Conservation (phyloP, 2,888 invertebrate species). For the Agrotis segetum region DNA sequence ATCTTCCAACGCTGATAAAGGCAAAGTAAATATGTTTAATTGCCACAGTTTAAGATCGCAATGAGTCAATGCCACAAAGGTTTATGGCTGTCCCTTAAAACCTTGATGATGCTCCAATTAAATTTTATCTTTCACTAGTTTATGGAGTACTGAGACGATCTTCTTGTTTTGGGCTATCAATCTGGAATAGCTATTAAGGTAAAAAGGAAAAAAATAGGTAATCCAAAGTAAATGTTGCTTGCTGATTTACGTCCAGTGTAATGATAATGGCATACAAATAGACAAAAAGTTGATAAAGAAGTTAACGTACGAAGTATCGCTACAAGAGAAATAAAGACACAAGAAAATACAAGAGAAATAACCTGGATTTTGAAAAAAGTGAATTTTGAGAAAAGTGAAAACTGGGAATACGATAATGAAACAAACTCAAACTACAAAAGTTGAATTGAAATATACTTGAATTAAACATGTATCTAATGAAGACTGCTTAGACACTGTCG, state of each 20-base stretch:
- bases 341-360: too few relatives aligned
- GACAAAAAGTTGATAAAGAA: background rate
- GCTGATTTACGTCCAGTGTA: background rate
- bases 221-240: background rate
- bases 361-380: too few relatives aligned
- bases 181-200: slow-evolving; percentile 3
- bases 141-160: slow-evolving; percentile 44
- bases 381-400: too few relatives aligned
- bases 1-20: slow-evolving; percentile 66
- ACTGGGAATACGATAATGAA: too few relatives aligned
- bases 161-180: slow-evolving; percentile 53
- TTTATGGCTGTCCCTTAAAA: slow-evolving; percentile 52
- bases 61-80: slow-evolving; percentile 67
- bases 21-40: slow-evolving; percentile 63
- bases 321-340: background rate
- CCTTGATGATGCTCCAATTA: slow-evolving; percentile 60
- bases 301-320: background rate
- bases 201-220: background rate
- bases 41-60: slow-evolving; percentile 67
- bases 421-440: too few relatives aligned
- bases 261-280: background rate
- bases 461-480: too few relatives aligned
- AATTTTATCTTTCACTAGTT: slow-evolving; percentile 59
- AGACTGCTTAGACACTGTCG: too few relatives aligned
- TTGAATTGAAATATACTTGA: too few relatives aligned